phyloP scores from a whole-genome alignment of 2,888 invertebrate species.

The Falcaria lacertinaria region DNA sequence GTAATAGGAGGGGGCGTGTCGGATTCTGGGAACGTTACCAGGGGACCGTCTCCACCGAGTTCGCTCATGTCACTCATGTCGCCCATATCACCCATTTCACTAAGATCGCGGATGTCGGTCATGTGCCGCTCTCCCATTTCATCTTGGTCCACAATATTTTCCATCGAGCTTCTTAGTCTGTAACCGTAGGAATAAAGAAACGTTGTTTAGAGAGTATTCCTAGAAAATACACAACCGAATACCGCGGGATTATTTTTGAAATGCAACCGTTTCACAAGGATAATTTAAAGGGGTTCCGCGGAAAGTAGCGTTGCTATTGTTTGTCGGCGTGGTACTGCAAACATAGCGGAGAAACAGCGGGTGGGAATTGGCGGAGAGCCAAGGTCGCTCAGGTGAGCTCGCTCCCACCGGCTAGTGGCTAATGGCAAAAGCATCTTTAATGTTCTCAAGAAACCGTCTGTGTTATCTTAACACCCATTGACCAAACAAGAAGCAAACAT shows the following conservation, averaged over 20 bases:
- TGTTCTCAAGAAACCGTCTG: constrained; percentile 31
- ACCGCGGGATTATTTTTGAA: constrained; percentile 10
- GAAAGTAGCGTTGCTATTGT: constrained; percentile 67
- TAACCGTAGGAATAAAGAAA: constrained; percentile 18
- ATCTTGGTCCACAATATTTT: constrained; percentile 87
- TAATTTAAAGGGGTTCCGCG: constrained; percentile 32
- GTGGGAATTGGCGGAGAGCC: constrained; percentile 68
- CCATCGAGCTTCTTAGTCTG: constrained; percentile 86
- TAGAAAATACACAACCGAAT: not conserved
- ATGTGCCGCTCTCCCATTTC: constrained; percentile 65
- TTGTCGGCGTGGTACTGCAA: constrained; percentile 72
- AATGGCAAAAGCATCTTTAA: constrained; percentile 39
- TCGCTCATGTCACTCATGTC: constrained; percentile 75
- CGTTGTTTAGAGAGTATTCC: not conserved
- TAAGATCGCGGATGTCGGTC: constrained; percentile 69
- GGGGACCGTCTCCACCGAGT: constrained; percentile 78
- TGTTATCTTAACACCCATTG: constrained; percentile 45
- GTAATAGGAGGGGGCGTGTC: constrained; percentile 83
- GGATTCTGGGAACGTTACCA: constrained; percentile 90
- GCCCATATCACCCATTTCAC: constrained; percentile 70
- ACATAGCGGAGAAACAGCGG: constrained; percentile 61
- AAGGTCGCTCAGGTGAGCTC: constrained; percentile 75
- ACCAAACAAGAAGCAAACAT: constrained; percentile 42
- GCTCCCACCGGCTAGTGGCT: constrained; percentile 48
- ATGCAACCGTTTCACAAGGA: constrained; percentile 13